Percentiles rank a stretch among this genome's conserved stretches.
Conservation (phyloP, 2,888 invertebrate genomes). For the Hetaerina titia region DNA sequence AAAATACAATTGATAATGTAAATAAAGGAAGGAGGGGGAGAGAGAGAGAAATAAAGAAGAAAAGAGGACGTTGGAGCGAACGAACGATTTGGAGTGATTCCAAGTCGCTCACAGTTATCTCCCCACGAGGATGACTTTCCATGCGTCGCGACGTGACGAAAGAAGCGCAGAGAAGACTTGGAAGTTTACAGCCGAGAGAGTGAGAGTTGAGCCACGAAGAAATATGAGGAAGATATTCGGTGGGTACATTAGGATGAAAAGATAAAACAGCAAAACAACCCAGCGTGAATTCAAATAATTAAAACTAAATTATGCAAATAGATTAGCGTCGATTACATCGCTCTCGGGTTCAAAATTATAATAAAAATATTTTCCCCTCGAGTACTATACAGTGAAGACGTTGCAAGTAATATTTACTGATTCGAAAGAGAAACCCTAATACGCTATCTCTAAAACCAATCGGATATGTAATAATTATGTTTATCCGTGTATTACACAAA, state of each 20-base stretch:
- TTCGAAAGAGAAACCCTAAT: too few species aligned
- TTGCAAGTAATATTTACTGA: too few species aligned
- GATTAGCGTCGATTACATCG: too few species aligned
- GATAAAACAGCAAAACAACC: neutral
- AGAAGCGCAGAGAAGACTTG: neutral
- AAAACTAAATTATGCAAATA: too few species aligned
- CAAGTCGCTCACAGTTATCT: neutral
- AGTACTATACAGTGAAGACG: too few species aligned
- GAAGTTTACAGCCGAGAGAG: neutral
- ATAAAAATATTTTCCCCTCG: too few species aligned
- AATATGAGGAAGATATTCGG: neutral
- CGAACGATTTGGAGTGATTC: conserved; percentile 8
- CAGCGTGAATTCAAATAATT: too few species aligned
- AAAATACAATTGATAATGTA: neutral
- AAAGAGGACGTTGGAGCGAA: neutral
- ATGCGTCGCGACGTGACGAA: neutral
- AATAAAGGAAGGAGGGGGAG: neutral
- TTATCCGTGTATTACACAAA: too few species aligned
- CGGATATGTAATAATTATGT: too few species aligned
- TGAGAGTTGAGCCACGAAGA: neutral
- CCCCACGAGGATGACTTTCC: neutral
- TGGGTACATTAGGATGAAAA: neutral
- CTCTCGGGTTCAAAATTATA: too few species aligned
- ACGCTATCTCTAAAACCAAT: too few species aligned
- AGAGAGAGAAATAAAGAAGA: neutral